phyloP scores from a whole-genome alignment of 2,797 vertebrate species.

The Ara ararauna region DNA sequence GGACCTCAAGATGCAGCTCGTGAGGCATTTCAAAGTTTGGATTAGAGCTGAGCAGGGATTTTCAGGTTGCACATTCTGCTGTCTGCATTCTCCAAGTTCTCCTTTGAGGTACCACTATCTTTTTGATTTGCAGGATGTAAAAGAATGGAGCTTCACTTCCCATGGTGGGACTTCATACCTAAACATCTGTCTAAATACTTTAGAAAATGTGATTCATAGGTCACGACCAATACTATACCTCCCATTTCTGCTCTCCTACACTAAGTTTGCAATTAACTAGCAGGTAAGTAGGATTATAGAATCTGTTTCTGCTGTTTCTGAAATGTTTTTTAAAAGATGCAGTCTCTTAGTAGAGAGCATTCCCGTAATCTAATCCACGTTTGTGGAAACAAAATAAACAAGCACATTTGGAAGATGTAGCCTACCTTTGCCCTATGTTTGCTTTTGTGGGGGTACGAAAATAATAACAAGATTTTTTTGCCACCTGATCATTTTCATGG shows the following conservation, averaged over 20 bases:
- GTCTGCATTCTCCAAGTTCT: neutral
- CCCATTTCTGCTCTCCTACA: neutral
- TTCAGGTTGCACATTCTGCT: neutral
- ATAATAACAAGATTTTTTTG: neutral
- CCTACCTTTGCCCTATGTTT: neutral
- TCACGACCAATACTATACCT: neutral
- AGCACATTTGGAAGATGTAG: neutral
- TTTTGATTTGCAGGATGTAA: conserved; percentile 13
- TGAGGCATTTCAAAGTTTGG: neutral
- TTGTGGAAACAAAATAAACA: conserved; percentile 7
- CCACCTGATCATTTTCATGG: neutral
- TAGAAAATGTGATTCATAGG: neutral
- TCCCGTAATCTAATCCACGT: neutral
- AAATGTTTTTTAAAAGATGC: neutral
- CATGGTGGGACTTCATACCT: neutral
- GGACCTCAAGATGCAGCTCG: neutral
- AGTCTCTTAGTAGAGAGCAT: neutral
- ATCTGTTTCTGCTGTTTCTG: neutral
- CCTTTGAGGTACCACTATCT: neutral
- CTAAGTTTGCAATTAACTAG: neutral
- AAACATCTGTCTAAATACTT: neutral
- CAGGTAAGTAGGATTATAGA: neutral
- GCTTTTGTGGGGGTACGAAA: neutral
- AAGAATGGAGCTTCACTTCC: neutral
- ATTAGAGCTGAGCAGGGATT: neutral